Evolutionary conservation across 2,797 vertebrate genomes (phyloP), one percentile per base, ranked within the genome.

Genomic region (Enteromius viviparus): DNA sequence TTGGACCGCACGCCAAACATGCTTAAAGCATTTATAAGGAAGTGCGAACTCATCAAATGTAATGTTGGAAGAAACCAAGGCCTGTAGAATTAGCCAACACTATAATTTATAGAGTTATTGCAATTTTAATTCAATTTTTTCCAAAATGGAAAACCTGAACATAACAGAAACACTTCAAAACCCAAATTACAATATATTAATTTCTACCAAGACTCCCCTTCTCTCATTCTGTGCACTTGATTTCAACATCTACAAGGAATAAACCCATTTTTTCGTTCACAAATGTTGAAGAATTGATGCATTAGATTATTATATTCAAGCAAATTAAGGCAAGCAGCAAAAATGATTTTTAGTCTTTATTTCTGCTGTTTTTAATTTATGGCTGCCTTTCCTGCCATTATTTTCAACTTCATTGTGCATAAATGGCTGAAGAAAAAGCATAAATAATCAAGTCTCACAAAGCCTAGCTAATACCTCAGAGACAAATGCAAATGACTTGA

Each of bases 361-460:
- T 49, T 49, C 11, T 6, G 19, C 21, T 29, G 58, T 32, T n/a
- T 49, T 53, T 65, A 51, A 75, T 81, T 40, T 26, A 40, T 1
- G 19, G 40, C 23, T 58, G 34, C 1, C 45, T 70, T 80, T 80
- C 45, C 66, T 62, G 53, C 53, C 26, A 47, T 23, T 0, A 81
- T 37, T 74, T 60, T 29, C 37, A 60, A 71, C 51, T 66, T 68
- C 21, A 51, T 68, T 81, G 40, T 37, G 42, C 47, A 62, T 37
- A 47, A 62, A 62, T 71, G n/a, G 40, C 49, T 60, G 6, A 62
- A 19, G 49, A 76, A 66, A 55, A 66, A 9, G 45, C 80, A 66
- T 45, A 66, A 58, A 82, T 66, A 66, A 75, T 42, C 7, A 64
- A 29, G 70, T 75, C 58, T 66, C 2, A 55, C 7, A 76, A 80